These are phyloP conservation scores for Agonopterix heracliana DNA, from an alignment of 2,888 invertebrate species.

Conservation along the genomic window DNA sequence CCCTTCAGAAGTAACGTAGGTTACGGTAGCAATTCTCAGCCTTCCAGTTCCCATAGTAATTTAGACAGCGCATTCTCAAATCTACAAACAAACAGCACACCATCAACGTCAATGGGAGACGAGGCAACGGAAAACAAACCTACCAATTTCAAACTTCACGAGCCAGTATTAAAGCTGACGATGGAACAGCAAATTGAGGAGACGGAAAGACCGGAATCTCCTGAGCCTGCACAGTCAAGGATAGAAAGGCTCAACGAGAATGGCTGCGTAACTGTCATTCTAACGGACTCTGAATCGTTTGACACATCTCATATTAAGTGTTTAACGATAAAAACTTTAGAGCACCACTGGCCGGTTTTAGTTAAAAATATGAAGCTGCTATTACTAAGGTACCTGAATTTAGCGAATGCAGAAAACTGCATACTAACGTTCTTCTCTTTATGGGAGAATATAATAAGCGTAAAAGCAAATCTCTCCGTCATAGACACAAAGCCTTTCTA, in stretches of 20 bases:
- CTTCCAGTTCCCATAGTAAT: constrained; percentile 49
- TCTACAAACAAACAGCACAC: constrained; percentile 55
- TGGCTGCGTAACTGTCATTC: constrained; percentile 77
- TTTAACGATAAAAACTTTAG: constrained; percentile 88
- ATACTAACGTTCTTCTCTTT: constrained; percentile 88
- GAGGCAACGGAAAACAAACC: constrained; percentile 32
- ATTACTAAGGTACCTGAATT: constrained; percentile 74
- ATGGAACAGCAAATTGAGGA: constrained; percentile 36
- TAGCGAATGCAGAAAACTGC: constrained; percentile 80
- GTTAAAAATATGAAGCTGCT: constrained; percentile 82
- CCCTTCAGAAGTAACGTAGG: constrained; percentile 58
- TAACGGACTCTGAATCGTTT: constrained; percentile 88
- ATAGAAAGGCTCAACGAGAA: constrained; percentile 63
- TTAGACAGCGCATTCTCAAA: constrained; percentile 67
- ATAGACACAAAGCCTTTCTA: constrained; percentile 93
- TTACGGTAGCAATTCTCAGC: constrained; percentile 35
- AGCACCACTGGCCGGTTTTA: constrained; percentile 89
- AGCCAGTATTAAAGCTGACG: constrained; percentile 54
- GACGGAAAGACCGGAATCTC: constrained; percentile 45
- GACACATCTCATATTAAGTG: constrained; percentile 92
- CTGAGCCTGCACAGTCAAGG: constrained; percentile 48
- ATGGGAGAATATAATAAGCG: constrained; percentile 94
- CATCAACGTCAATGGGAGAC: constrained; percentile 52
- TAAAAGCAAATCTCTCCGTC: constrained; percentile 91
- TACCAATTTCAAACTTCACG: constrained; percentile 50